Conservation (phyloP, 2,888 invertebrate species). For the Ochropleura leucogaster region DNA sequence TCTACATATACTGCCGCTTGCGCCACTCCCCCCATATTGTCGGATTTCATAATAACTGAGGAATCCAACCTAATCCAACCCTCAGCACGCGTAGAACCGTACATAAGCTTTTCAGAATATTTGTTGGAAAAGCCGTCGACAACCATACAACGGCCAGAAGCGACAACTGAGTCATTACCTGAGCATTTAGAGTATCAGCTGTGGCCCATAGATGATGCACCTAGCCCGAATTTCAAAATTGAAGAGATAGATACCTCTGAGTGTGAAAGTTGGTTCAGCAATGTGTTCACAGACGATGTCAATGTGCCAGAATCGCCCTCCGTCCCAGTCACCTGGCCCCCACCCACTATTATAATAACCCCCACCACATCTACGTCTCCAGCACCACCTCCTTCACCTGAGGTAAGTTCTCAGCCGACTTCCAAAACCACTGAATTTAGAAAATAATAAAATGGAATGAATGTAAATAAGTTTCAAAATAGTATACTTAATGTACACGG, state of each 20-base stretch:
- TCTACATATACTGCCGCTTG: no score
- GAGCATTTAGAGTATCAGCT: background rate
- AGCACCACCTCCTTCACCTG: no score
- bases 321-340: background rate
- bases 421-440: background rate
- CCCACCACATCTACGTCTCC: background rate
- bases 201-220: conserved; percentile 6
- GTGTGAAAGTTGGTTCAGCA: background rate
- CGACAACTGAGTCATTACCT: background rate
- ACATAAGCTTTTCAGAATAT: background rate
- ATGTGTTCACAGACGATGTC: no score
- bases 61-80: background rate
- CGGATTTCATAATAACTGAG: no score
- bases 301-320: background rate
- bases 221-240: no score
- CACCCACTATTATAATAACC: background rate
- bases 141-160: fast-evolving
- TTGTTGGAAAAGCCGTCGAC: background rate
- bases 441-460: background rate
- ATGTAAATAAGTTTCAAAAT: no score
- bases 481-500: no score
- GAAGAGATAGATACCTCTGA: background rate
- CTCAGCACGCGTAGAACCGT: background rate
- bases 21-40: fast-evolving
- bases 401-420: conserved; percentile 13